Conservation (phyloP, 2,888 invertebrate species). For the Athalia circularis region DNA sequence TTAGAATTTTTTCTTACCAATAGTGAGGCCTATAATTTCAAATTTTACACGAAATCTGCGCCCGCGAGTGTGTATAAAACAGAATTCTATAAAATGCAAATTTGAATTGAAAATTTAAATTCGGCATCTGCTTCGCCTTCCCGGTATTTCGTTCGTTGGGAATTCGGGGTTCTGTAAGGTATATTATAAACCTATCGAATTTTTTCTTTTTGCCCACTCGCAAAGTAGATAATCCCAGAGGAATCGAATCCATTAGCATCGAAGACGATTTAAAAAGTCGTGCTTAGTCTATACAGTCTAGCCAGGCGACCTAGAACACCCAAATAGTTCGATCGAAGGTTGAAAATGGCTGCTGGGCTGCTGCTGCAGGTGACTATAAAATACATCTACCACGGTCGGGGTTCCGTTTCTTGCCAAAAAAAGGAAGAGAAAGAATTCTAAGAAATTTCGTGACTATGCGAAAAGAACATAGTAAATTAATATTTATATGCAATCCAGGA, state of each 20-base stretch:
- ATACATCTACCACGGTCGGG: not conserved
- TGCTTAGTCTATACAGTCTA: conserved; percentile 21
- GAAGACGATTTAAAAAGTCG: conserved; percentile 58
- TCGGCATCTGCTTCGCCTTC: conserved; percentile 55
- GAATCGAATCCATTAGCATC: conserved; percentile 67
- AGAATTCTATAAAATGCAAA: conserved; percentile 51
- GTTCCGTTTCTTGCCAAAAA: not conserved
- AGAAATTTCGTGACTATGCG: conserved; percentile 26
- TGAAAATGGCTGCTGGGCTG: not conserved
- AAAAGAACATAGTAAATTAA: conserved; percentile 20
- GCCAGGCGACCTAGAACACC: conserved; percentile 50
- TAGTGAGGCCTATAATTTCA: not conserved
- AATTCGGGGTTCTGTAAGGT: conserved; percentile 54
- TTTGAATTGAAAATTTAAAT: conserved; percentile 54
- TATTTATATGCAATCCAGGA: conserved; percentile 34
- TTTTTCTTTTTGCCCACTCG: conserved; percentile 44
- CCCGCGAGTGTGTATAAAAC: conserved; percentile 3
- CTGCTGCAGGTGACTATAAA: not conserved
- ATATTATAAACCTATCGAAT: conserved; percentile 43
- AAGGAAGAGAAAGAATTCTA: not conserved
- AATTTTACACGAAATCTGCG: not conserved
- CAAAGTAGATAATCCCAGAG: conserved; percentile 60
- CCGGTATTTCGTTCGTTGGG: conserved; percentile 60
- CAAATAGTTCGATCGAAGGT: conserved; percentile 18
- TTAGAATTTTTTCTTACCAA: not conserved